Base-by-base conservation (phyloP, 1,140 invertebrate genomes). In the Apis laboriosa region DNA sequence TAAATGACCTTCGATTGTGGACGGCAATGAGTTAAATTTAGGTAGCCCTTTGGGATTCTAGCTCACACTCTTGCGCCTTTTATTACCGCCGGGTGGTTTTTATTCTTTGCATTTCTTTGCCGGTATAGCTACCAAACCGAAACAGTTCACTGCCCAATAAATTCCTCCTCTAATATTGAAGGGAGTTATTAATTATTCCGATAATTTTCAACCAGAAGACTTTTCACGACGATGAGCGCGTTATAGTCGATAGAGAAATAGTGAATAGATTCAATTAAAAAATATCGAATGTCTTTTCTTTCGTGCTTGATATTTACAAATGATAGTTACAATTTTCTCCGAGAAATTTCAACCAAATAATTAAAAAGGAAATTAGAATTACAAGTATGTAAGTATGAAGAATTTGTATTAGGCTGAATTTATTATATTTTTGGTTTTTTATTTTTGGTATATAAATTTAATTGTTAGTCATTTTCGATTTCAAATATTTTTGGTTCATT, bases 1-100 rank as follows among this genome's bases (percentile, higher is more conserved):
- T 67, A 76, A 76, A 67, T 81, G 79, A 76, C 79, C 79, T 81
- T 81, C 79, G 79, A 81, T 76, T 28, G 55, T 76, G 53, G 55
- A 67, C 63, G 79, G 79, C 73, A 81, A 76, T 81, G 79, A 76
- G 79, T 81, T 81, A 81, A 81, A 81, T 81, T 81, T 81, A 81
- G 79, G 79, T 67, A 58, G 79, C 79, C 79, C 79, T 81, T 81
- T 67, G 79, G 79, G 79, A 58, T 34, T 67, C 53, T 3, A 51
- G 51, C 49, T 49, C 79, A 67, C 63, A 66, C 72, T 51, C 63
- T 60, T 53, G 34, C 73, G n/a, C 58, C 77, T 73, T 60, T 80
- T 34, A 53, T 34, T 43, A 34, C 56, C 77, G 3, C 9, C 24
- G n/a, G 24, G 0, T n/a, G 1, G 9, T 55, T 81, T 43, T 76